phyloP scores from a whole-genome alignment of 2,113 vertebrate species.

The Brachirus orientalis region DNA sequence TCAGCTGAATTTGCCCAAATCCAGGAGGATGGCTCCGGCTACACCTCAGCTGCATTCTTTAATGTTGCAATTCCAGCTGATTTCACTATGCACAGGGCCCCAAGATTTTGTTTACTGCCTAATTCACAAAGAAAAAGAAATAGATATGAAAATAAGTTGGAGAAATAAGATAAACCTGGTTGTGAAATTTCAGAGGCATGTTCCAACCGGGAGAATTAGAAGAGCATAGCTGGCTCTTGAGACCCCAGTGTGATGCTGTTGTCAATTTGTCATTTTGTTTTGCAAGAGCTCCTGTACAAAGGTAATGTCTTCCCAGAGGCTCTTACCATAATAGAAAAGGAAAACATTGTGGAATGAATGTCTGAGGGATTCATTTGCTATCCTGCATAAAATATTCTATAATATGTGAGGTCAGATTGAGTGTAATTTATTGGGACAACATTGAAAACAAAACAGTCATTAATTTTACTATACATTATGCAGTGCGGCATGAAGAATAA shows the following conservation, averaged over 20 bases:
- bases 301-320: conserved; percentile 92
- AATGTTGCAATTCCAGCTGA: conserved; percentile 95
- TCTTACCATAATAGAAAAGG: conserved; percentile 74
- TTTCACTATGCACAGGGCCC: conserved; percentile 81
- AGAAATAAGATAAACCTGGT: conserved; percentile 96
- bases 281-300: conserved; percentile 90
- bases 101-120: conserved; percentile 91
- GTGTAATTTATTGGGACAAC: conserved; percentile 37
- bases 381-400: conserved; percentile 46
- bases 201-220: conserved; percentile 85
- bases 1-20: conserved; percentile 99
- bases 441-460: conserved; percentile 40
- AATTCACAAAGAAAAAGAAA: conserved; percentile 96
- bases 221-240: conserved; percentile 86
- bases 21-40: conserved; percentile 95
- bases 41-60: conserved; percentile 92
- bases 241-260: conserved; percentile 88
- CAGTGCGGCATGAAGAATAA: not conserved
- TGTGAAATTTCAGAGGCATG: conserved; percentile 85
- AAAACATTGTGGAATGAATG: conserved; percentile 53
- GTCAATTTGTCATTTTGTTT: conserved; percentile 96
- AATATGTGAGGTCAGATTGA: conserved; percentile 39
- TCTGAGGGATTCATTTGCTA: conserved; percentile 67
- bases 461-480: conserved; percentile 5
- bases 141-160: conserved; percentile 98